Conservation (phyloP, 1,140 invertebrate genomes). For the Ridgeia piscesae region DNA sequence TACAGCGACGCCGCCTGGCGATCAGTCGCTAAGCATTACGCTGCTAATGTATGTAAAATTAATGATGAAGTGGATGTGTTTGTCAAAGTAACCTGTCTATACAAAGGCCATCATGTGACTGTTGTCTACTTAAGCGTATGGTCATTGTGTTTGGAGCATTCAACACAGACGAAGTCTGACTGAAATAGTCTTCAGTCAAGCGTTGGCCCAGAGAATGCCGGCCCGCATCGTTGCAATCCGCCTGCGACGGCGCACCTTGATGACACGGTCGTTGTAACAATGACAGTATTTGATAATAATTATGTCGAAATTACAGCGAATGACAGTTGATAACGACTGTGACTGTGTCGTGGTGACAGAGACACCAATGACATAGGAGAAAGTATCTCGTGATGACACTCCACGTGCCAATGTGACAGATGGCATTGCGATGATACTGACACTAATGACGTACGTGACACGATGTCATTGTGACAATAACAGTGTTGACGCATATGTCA, state of each 20-base stretch:
- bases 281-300: not conserved
- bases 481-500: not conserved
- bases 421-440: not conserved
- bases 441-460: not conserved
- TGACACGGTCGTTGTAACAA: not conserved
- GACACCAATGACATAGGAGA: not conserved
- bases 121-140: not conserved
- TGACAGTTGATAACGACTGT: not conserved
- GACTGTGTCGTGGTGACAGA: not conserved
- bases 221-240: not conserved
- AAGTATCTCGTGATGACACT: not conserved
- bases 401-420: not conserved
- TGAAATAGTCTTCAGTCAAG: not conserved
- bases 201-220: not conserved
- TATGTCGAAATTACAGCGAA: not conserved
- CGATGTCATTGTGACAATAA: not conserved
- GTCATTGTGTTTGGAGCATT: not conserved
- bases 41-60: not conserved
- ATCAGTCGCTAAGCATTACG: no score
- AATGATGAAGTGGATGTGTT: not conserved
- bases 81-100: not conserved
- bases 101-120: no score
- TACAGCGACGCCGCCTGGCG: no score
- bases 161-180: not conserved
- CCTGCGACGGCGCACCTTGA: not conserved